These are phyloP conservation scores for Vanessa atalanta DNA, from an alignment of 1,140 invertebrate species.

Conservation along the genomic window DNA sequence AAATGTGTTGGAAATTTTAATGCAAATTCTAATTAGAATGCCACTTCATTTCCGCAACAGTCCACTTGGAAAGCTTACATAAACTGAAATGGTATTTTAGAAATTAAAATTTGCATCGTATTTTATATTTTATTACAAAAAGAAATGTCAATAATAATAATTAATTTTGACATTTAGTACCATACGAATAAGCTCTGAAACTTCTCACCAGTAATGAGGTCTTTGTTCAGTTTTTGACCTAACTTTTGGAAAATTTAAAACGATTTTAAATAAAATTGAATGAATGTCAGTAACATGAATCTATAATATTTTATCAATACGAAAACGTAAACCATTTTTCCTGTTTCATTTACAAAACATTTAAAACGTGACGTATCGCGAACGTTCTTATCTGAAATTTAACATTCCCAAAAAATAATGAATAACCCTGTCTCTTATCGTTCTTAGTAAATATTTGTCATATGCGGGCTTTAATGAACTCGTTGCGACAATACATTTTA, in stretches of 20 bases:
- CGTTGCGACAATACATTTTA: constrained; percentile 55
- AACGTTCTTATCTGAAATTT: constrained; percentile 49
- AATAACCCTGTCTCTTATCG: constrained; percentile 53
- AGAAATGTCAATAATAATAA: neutral
- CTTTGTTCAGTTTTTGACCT: too few species aligned
- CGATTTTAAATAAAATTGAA: too few species aligned
- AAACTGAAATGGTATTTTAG: constrained; percentile 40
- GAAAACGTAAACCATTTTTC: constrained; percentile 6
- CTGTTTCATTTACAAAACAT: constrained; percentile 42
- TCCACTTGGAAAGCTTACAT: constrained; percentile 42
- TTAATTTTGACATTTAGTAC: neutral
- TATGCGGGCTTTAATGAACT: constrained; percentile 61
- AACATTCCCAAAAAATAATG: constrained; percentile 60
- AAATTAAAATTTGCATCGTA: constrained; percentile 21
- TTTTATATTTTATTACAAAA: constrained; percentile 26
- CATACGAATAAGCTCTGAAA: too few species aligned
- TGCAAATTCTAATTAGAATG: constrained; percentile 48
- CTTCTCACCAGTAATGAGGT: too few species aligned
- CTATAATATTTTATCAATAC: neutral
- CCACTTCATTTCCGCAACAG: constrained; percentile 41
- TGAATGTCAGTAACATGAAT: neutral
- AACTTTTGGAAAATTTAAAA: too few species aligned
- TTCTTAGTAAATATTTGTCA: constrained; percentile 64
- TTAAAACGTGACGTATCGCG: constrained; percentile 44
- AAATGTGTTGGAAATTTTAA: constrained; percentile 42